These are phyloP conservation scores for Urocitellus parryii DNA, from an alignment of 2,113 vertebrate species.

Conservation along the genomic window DNA sequence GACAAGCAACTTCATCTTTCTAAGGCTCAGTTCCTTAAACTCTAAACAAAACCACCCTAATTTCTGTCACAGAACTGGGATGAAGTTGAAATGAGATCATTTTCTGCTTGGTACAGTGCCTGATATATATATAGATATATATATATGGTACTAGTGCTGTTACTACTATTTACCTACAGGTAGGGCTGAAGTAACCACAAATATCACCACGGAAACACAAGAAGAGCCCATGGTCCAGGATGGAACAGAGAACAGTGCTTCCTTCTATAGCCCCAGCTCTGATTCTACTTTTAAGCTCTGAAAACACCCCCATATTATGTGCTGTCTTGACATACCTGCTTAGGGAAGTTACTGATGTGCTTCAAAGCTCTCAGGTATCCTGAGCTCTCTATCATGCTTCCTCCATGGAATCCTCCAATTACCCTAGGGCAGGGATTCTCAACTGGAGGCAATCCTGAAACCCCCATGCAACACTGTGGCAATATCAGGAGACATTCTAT, in stretches of 20 bases:
- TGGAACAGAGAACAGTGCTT: neutral
- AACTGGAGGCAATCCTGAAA: neutral
- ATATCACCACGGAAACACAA: neutral
- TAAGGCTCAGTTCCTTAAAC: neutral
- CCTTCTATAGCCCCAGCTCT: neutral
- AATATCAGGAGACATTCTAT: neutral
- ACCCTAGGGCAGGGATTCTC: neutral
- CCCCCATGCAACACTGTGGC: neutral
- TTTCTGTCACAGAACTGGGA: neutral
- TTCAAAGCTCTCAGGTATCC: neutral
- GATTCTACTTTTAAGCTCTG: neutral
- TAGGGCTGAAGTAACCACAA: neutral
- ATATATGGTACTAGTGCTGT: neutral
- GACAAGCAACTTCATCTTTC: neutral
- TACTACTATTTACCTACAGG: neutral
- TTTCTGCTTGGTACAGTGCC: neutral
- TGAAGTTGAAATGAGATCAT: neutral
- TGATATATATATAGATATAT: too few species aligned
- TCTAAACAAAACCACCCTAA: neutral
- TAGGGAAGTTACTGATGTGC: neutral
- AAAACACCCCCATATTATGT: neutral
- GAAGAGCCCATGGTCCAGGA: neutral
- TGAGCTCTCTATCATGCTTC: neutral
- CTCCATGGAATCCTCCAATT: neutral
- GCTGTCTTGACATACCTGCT: neutral